Evolutionary conservation across 2,113 vertebrate species (phyloP).

Genomic region (Phrynocephalus versicolor): DNA sequence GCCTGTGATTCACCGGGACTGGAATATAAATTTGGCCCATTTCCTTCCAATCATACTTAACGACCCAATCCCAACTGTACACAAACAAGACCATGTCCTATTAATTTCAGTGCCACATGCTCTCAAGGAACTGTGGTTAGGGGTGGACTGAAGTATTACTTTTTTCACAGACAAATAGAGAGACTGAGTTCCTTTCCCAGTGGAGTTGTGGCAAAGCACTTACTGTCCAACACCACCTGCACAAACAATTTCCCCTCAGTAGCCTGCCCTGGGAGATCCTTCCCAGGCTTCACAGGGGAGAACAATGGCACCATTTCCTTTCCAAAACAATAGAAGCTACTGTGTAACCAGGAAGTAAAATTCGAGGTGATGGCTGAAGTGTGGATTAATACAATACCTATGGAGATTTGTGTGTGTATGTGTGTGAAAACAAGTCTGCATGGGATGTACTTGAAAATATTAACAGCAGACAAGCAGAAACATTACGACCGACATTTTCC

Average conservation of each 20-base stretch:
- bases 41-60: conserved; percentile 47
- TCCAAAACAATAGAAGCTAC: background rate
- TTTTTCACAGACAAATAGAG: conserved; percentile 41
- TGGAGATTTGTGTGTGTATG: conserved; percentile 3
- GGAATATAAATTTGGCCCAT: conserved; percentile 29
- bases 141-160: background rate
- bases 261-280: conserved; percentile 20
- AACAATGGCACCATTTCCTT: conserved; percentile 38
- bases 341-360: conserved; percentile 12
- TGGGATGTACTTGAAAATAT: background rate
- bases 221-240: conserved; percentile 38
- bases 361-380: background rate
- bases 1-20: background rate
- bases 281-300: conserved; percentile 24
- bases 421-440: background rate
- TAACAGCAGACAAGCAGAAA: background rate
- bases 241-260: conserved; percentile 42
- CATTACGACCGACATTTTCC: background rate
- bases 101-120: conserved; percentile 1
- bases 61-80: background rate
- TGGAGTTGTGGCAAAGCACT: conserved; percentile 41
- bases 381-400: background rate
- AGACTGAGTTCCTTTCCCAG: conserved; percentile 40
- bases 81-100: background rate
- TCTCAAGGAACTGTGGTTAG: background rate